Conservation (phyloP, 2,113 vertebrate genomes). For the Triplophysa dalaica region DNA sequence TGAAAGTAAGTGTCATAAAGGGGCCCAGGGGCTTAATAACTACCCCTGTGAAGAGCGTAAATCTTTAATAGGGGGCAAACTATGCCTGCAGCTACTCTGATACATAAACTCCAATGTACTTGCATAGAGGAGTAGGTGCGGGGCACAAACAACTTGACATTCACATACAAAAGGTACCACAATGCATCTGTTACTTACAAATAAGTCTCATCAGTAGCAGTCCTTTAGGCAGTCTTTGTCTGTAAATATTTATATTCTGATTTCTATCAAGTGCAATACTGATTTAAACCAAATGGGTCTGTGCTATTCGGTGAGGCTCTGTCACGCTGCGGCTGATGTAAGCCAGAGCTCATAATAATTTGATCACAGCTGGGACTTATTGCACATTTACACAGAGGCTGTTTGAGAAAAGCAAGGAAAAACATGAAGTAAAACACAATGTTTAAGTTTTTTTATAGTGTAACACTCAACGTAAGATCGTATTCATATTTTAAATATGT, state of each 20-base stretch:
- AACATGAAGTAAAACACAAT: too few species aligned
- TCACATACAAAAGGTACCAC: conserved; percentile 47
- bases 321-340: background rate
- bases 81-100: conserved; percentile 50
- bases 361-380: conserved; percentile 19
- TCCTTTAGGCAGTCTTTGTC: conserved; percentile 56
- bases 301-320: background rate
- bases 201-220: conserved; percentile 64
- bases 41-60: conserved; percentile 66
- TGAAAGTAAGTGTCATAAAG: conserved; percentile 65
- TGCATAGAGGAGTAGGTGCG: background rate
- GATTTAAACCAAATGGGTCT: conserved; percentile 49
- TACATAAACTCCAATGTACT: conserved; percentile 4
- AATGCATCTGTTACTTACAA: conserved; percentile 56
- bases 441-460: background rate
- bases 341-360: background rate
- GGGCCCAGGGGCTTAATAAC: conserved; percentile 66
- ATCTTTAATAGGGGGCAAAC: conserved; percentile 72
- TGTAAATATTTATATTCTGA: conserved; percentile 73
- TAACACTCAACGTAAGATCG: background rate
- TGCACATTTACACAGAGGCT: background rate
- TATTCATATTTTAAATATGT: background rate
- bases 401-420: too few species aligned
- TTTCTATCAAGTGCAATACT: conserved; percentile 65
- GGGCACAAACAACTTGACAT: conserved; percentile 10